A percentile compares a stretch with the other conserved stretches of the same genome.
These are phyloP conservation scores for Enoplosus armatus DNA, from an alignment of 2,797 vertebrate genomes.

Conservation along the genomic window DNA sequence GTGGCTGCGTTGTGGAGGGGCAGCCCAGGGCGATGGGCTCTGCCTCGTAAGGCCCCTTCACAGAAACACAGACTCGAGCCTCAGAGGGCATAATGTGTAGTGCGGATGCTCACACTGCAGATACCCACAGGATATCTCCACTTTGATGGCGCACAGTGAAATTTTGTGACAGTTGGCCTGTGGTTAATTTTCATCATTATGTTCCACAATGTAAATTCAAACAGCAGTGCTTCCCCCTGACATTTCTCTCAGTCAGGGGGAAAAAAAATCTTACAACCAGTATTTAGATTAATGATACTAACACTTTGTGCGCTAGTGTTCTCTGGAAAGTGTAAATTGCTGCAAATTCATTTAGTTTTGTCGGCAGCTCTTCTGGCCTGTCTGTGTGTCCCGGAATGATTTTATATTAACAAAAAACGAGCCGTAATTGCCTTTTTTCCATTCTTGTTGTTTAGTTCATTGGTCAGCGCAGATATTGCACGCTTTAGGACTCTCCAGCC, in stretches of 20 bases:
- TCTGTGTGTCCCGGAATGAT: slow-evolving; percentile 10
- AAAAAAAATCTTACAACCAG: not conserved
- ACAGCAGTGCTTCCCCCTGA: slow-evolving; percentile 44
- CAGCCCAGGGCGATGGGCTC: slow-evolving; percentile 56
- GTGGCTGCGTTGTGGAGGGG: slow-evolving; percentile 17
- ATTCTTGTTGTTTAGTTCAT: slow-evolving; percentile 72
- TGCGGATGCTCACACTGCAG: slow-evolving; percentile 57
- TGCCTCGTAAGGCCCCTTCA: slow-evolving; percentile 19
- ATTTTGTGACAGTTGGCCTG: slow-evolving; percentile 59
- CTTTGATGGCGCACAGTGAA: slow-evolving; percentile 58
- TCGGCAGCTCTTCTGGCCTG: slow-evolving; percentile 12
- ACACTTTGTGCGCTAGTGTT: slow-evolving; percentile 19
- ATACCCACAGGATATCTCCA: slow-evolving; percentile 67
- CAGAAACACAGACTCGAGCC: slow-evolving; percentile 43
- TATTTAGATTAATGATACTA: slow-evolving; percentile 52
- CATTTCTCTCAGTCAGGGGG: slow-evolving; percentile 12
- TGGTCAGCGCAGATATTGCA: slow-evolving; percentile 65
- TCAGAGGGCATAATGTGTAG: slow-evolving; percentile 58
- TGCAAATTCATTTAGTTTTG: slow-evolving; percentile 44
- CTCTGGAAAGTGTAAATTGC: slow-evolving; percentile 30
- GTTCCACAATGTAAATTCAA: slow-evolving; percentile 58
- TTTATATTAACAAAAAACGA: slow-evolving; percentile 56
- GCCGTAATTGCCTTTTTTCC: slow-evolving; percentile 58
- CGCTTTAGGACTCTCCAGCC: slow-evolving; percentile 72
- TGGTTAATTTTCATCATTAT: slow-evolving; percentile 66